phyloP scores from a whole-genome alignment of 2,113 vertebrate species.

The Cepphus grylle region DNA sequence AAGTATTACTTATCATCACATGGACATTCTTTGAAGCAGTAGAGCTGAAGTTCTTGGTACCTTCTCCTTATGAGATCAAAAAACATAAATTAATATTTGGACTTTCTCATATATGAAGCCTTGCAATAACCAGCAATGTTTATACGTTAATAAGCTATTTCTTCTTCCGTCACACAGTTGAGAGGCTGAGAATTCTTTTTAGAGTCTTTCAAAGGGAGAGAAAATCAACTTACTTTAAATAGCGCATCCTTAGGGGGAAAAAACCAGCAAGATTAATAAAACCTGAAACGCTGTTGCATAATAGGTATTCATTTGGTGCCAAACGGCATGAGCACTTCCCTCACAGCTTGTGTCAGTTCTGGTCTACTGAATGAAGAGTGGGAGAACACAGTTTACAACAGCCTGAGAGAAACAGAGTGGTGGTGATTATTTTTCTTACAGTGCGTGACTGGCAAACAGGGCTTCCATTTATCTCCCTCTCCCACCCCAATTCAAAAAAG shows the following conservation, averaged over 20 bases:
- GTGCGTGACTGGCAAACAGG: background rate
- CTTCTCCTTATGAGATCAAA: background rate
- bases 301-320: background rate
- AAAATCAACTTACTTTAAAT: background rate
- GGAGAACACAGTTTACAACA: background rate
- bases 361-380: background rate
- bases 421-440: background rate
- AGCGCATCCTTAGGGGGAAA: accelerated
- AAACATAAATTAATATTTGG: background rate
- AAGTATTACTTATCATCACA: background rate
- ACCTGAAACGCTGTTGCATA: background rate
- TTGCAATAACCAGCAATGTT: background rate
- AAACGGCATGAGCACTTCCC: background rate
- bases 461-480: background rate
- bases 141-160: background rate
- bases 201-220: background rate
- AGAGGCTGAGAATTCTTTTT: background rate
- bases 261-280: background rate
- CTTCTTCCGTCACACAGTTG: background rate
- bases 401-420: background rate
- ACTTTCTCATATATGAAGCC: background rate
- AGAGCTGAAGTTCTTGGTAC: background rate
- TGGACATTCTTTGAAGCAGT: background rate
- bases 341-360: background rate
- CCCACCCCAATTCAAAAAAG: background rate